phyloP scores from a whole-genome alignment of 2,888 invertebrate genomes.

The Scaptomyza tumidula region DNA sequence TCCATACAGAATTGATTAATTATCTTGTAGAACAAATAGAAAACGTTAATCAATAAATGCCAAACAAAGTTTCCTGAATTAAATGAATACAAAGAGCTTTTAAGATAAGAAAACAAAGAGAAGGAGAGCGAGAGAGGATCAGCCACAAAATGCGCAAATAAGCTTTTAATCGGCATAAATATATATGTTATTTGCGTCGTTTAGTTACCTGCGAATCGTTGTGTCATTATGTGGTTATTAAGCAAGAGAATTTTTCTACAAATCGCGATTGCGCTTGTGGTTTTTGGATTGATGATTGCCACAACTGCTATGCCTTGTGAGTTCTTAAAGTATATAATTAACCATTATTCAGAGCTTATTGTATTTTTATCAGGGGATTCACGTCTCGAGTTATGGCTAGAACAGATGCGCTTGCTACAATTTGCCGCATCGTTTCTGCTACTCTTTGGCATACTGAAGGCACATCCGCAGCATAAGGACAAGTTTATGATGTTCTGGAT shows the following conservation, averaged over 20 bases:
- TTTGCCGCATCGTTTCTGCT: conserved; percentile 32
- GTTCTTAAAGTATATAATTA: not conserved
- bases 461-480: conserved; percentile 24
- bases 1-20: conserved; percentile 7
- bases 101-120: not conserved
- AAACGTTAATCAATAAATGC: not conserved
- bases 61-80: not conserved
- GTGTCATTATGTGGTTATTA: conserved; percentile 16
- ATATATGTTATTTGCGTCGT: not conserved
- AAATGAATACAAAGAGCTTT: not conserved
- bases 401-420: conserved; percentile 22
- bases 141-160: conserved; percentile 2
- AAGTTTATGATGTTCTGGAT: conserved; percentile 39
- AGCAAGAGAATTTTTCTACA: conserved; percentile 18
- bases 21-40: not conserved
- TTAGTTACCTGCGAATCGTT: conserved; percentile 29
- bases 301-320: conserved; percentile 7
- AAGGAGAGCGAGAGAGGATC: not conserved
- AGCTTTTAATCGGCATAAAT: not conserved
- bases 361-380: conserved; percentile 3
- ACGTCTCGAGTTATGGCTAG: not conserved
- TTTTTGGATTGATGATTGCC: conserved; percentile 21
- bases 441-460: conserved; percentile 29
- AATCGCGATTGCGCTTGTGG: conserved; percentile 31
- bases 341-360: not conserved